These are phyloP conservation scores for Butorides virescens DNA, from an alignment of 2,113 vertebrate genomes.

Conservation along the genomic window DNA sequence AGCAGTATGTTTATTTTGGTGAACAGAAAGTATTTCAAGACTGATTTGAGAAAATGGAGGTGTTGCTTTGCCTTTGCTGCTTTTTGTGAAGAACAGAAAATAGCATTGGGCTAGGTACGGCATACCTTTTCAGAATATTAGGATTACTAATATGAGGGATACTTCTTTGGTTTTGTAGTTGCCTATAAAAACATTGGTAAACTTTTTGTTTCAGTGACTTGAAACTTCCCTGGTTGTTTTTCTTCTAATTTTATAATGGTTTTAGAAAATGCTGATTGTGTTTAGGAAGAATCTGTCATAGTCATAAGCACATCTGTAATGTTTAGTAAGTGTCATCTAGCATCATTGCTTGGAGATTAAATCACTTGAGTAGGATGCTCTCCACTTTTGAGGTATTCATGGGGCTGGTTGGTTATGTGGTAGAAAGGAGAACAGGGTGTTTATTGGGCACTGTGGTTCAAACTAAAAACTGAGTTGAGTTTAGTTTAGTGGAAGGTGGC, in stretches of 20 bases:
- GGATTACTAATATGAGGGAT: background rate
- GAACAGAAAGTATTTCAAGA: conserved; percentile 26
- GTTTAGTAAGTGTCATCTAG: background rate
- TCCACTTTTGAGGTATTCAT: background rate
- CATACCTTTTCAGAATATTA: background rate
- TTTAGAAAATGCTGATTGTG: background rate
- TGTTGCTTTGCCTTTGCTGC: background rate
- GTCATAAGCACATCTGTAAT: background rate
- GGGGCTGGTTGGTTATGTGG: background rate
- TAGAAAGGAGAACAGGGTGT: background rate
- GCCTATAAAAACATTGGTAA: background rate
- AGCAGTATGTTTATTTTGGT: conserved; percentile 56
- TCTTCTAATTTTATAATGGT: background rate
- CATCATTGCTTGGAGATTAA: background rate
- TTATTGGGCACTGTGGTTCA: background rate
- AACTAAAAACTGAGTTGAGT: background rate
- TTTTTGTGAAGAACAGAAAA: background rate
- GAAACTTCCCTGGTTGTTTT: accelerated
- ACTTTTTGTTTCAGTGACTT: background rate
- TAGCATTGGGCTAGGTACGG: background rate
- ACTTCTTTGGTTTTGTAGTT: background rate
- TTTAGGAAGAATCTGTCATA: background rate
- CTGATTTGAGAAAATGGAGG: conserved; percentile 36
- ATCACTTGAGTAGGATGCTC: background rate
- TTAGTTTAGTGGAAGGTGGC: background rate